phyloP scores from a whole-genome alignment of 2,113 vertebrate genomes.

The Podarcis cretensis region DNA sequence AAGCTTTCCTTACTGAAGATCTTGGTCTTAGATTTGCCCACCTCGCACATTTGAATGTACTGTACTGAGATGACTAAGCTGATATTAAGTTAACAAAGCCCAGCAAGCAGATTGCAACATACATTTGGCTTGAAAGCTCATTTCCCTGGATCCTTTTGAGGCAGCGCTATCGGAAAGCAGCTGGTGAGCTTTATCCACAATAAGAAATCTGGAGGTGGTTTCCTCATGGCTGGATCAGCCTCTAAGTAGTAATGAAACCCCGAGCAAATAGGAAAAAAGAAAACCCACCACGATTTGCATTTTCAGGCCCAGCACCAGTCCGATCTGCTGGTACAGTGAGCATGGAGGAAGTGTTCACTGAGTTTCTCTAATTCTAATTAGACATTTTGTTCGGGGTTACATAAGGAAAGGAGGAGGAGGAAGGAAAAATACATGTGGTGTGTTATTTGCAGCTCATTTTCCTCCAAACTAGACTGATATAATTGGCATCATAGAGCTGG shows the following conservation, averaged over 20 bases:
- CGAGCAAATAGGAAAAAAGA: constrained; percentile 59
- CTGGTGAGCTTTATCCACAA: constrained; percentile 52
- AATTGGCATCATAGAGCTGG: background rate
- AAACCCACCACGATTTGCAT: constrained; percentile 54
- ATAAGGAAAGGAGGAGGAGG: background rate
- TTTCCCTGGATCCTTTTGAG: constrained; percentile 61
- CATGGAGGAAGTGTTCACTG: constrained; percentile 59
- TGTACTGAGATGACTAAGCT: background rate
- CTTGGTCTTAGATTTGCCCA: background rate
- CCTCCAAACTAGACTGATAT: background rate
- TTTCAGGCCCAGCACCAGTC: constrained; percentile 71
- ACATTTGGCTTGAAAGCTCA: constrained; percentile 57
- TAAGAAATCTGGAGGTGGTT: constrained; percentile 61
- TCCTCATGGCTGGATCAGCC: constrained; percentile 61
- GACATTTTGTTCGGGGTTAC: constrained; percentile 29
- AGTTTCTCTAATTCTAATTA: constrained; percentile 38
- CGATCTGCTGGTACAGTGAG: constrained; percentile 59
- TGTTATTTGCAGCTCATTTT: rapidly evolving
- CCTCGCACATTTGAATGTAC: background rate
- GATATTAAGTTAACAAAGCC: constrained; percentile 36
- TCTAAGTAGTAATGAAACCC: constrained; percentile 70
- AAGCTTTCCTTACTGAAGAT: constrained; percentile 2
- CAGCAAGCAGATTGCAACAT: constrained; percentile 21
- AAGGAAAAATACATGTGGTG: rapidly evolving
- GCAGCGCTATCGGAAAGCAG: constrained; percentile 52